Percentiles rank a stretch among this genome's conserved stretches.
Conservation (phyloP, 2,888 invertebrate genomes). For the Aporophyla lueneburgensis region DNA sequence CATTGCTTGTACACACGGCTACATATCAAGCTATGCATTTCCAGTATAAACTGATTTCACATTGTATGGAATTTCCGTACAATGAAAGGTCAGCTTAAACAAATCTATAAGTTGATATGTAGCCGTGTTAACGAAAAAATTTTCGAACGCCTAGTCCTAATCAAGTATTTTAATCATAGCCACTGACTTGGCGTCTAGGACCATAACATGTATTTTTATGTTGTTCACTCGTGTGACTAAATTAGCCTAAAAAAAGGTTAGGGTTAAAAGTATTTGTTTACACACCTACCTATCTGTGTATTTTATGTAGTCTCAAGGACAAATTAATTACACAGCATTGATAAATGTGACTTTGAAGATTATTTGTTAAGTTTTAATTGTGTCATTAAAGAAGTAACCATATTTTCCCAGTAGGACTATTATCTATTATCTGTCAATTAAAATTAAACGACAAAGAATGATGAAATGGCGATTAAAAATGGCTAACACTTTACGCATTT, state of each 20-base stretch:
- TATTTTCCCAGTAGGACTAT: background rate
- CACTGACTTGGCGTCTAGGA: background rate
- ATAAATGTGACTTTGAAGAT: background rate
- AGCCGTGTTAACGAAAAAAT: too few species aligned
- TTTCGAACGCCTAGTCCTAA: background rate
- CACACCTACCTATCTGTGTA: constrained; percentile 11
- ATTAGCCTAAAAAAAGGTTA: background rate
- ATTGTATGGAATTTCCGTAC: too few species aligned
- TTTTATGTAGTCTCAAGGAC: background rate
- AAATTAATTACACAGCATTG: background rate
- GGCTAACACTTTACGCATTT: background rate
- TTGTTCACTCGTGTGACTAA: background rate
- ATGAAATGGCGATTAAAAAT: constrained; percentile 15
- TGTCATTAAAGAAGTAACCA: background rate
- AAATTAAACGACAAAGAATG: background rate
- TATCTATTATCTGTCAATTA: constrained; percentile 1
- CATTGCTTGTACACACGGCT: background rate
- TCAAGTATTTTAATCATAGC: constrained; percentile 27
- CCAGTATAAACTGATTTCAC: too few species aligned
- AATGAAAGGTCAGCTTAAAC: too few species aligned
- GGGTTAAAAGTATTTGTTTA: background rate
- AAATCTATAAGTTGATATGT: too few species aligned
- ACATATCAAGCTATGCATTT: too few species aligned
- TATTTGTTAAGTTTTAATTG: background rate
- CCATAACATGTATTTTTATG: background rate